Evolutionary conservation across 2,113 vertebrate species (phyloP), one percentile per base, ranked within the genome.

Genomic region (Synodontis membranacea): DNA sequence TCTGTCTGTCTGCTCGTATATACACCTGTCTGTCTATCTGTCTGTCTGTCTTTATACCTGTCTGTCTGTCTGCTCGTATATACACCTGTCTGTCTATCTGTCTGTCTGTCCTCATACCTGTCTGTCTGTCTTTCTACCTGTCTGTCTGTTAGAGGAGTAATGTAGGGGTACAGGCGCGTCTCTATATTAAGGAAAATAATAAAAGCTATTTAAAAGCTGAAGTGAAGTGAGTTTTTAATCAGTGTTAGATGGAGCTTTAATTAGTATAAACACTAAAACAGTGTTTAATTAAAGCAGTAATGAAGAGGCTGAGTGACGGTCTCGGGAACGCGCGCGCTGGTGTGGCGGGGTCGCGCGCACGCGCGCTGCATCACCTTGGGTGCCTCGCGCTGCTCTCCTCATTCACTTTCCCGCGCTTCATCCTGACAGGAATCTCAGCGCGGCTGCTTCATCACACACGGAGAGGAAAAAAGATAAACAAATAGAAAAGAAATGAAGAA

Each of bases 341-440:
- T 74, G 50, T 74, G 3, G 3, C 46, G 68, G 68, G 68, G 1
- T 14, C 83, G 83, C 83, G 64, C 83, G 64, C 62, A 3, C 81
- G 19, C 34, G 25, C 12, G 37, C 83, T 42, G 64, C 66, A 42
- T 74, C 68, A 56, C 83, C 37, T 58, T 56, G 48, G 25, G 6
- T 23, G 46, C 0, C 83, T 56, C 48, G 50, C 83, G 50, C 66
- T 44, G 9, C 44, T 72, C 50, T 44, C 44, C 60, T 80, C 84
- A 66, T 0, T 79, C 74, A 39, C 23, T 39, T 66, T 85, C 84
- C 83, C 70, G 68, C 70, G 52, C 70, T 75, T 60, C 37, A 17
- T 0, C 64, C 68, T 44, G 68, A 75, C 83, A 60, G 68, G 70
- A 84, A 72, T n/a, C 11, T 31, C 5, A 12, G 68, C 2, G 80